These are phyloP conservation scores for Argyresthia goedartella DNA, from an alignment of 2,888 invertebrate species.

Conservation along the genomic window DNA sequence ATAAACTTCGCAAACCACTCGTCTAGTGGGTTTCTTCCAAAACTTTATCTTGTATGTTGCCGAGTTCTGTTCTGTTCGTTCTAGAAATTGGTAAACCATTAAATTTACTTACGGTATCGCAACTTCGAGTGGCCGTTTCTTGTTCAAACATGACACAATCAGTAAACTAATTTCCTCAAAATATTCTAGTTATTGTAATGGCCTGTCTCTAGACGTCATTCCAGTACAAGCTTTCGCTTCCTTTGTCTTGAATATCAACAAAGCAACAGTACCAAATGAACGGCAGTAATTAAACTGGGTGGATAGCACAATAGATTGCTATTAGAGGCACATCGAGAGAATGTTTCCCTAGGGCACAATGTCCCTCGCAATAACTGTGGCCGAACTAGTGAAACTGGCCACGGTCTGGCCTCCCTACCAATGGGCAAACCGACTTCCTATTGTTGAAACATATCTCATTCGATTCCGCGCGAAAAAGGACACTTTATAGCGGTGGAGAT, in stretches of 20 bases:
- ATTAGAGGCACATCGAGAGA: slow-evolving; percentile 37
- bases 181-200: too few relatives aligned
- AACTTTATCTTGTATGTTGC: slow-evolving; percentile 1
- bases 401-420: not conserved
- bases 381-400: not conserved
- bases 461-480: slow-evolving; percentile 1
- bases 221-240: too few relatives aligned
- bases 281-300: slow-evolving; percentile 24
- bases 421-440: not conserved
- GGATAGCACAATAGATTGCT: slow-evolving; percentile 47
- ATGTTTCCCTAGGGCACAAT: slow-evolving; percentile 38
- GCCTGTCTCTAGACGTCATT: too few relatives aligned
- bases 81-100: too few relatives aligned
- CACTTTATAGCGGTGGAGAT: slow-evolving; percentile 1
- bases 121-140: too few relatives aligned
- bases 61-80: not conserved
- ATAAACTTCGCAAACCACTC: slow-evolving; percentile 1
- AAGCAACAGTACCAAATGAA: slow-evolving; percentile 1
- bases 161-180: too few relatives aligned
- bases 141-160: too few relatives aligned
- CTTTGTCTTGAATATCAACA: not conserved
- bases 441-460: slow-evolving; percentile 8
- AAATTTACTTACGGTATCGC: too few relatives aligned
- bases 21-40: not conserved
- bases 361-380: slow-evolving; percentile 1